phyloP scores from a whole-genome alignment of 2,113 vertebrate genomes.

The Paralichthys olivaceus region DNA sequence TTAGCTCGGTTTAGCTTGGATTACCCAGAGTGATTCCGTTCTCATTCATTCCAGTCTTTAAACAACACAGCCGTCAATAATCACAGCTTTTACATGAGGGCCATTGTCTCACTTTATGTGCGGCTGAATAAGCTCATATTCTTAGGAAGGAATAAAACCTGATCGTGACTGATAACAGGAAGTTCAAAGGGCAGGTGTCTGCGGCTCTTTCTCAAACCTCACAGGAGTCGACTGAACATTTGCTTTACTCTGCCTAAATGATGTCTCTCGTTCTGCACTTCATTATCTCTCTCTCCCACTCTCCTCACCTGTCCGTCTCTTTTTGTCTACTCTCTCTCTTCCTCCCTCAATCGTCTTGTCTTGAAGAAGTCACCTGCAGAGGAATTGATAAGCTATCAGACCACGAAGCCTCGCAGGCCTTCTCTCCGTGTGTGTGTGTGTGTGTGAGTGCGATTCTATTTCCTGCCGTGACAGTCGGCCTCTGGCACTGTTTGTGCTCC shows the following conservation, averaged over 20 bases:
- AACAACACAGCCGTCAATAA: background rate
- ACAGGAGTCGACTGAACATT: background rate
- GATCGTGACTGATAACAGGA: background rate
- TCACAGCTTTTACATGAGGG: background rate
- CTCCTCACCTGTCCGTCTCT: constrained; percentile 30
- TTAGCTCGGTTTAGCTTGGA: background rate
- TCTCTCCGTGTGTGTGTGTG: background rate
- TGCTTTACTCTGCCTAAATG: background rate
- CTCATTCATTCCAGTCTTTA: too few species aligned
- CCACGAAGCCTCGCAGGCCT: constrained; percentile 20
- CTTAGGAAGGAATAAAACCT: background rate
- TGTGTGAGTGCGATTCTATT: background rate
- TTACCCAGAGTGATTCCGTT: too few species aligned
- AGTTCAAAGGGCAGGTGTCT: constrained; percentile 15
- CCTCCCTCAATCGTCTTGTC: constrained; percentile 11
- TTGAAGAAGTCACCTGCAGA: constrained; percentile 54
- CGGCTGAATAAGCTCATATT: background rate
- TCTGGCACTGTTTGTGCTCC: constrained; percentile 27
- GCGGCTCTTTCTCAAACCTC: background rate
- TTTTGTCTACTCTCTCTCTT: constrained; percentile 2
- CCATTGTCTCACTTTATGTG: background rate
- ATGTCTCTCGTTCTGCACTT: background rate
- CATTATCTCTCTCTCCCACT: background rate
- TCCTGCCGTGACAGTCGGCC: background rate
- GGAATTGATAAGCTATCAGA: constrained; percentile 68